Evolutionary conservation across 2,888 invertebrate genomes (phyloP).

Genomic region (Campaea margaritaria): DNA sequence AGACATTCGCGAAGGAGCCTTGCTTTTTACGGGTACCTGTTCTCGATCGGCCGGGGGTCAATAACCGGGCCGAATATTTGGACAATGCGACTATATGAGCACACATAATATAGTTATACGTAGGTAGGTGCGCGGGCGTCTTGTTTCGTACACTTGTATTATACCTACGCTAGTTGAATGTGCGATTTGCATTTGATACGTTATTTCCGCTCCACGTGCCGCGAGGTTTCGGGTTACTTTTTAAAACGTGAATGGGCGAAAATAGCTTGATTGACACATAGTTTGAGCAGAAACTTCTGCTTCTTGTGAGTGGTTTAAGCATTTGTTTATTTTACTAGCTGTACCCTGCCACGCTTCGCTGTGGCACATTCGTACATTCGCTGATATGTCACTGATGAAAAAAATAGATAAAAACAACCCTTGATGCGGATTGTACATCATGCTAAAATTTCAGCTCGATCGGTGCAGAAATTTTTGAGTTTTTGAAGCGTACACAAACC

Average conservation of each 20-base stretch:
- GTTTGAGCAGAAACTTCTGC: too few species aligned
- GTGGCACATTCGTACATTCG: too few species aligned
- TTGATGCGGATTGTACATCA: too few species aligned
- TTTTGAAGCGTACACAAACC: too few species aligned
- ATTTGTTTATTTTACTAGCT: too few species aligned
- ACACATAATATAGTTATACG: constrained; percentile 28
- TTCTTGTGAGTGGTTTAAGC: constrained; percentile 8
- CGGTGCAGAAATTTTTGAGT: too few species aligned
- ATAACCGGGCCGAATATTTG: constrained; percentile 78
- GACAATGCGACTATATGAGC: constrained; percentile 58
- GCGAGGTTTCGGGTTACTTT: constrained; percentile 15
- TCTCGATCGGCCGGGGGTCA: constrained; percentile 62
- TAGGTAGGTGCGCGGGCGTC: constrained; percentile 40
- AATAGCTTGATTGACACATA: constrained; percentile 29
- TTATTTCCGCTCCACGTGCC: constrained; percentile 51
- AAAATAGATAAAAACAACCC: too few species aligned
- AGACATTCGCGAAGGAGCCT: constrained; percentile 37
- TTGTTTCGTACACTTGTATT: constrained; percentile 29
- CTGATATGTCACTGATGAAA: too few species aligned
- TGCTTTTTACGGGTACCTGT: constrained; percentile 57
- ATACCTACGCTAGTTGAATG: constrained; percentile 42
- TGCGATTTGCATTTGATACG: constrained; percentile 53
- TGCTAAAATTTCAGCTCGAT: too few species aligned
- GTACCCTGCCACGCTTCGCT: too few species aligned
- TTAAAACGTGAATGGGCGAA: constrained; percentile 21